Conservation (phyloP, 2,113 vertebrate genomes). For the Scophthalmus maximus region DNA sequence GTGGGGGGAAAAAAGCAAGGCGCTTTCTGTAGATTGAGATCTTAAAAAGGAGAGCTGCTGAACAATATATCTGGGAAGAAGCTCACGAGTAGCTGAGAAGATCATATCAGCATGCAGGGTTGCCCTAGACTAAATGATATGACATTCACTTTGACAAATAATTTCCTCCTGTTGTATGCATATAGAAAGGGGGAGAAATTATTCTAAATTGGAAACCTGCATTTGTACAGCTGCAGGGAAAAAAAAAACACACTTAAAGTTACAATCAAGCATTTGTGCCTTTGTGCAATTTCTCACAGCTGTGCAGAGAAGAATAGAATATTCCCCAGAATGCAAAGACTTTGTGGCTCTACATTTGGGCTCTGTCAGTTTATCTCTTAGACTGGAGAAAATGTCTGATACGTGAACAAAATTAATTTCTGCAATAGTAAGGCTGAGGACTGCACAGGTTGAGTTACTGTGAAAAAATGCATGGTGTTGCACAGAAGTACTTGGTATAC, state of each 20-base stretch:
- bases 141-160: constrained; percentile 84
- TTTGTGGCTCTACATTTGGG: background rate
- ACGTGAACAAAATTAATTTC: constrained; percentile 4
- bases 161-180: constrained; percentile 74
- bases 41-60: constrained; percentile 74
- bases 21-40: constrained; percentile 82
- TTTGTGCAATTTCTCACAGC: constrained; percentile 27
- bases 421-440: background rate
- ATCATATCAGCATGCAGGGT: constrained; percentile 74
- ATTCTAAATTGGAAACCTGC: constrained; percentile 58
- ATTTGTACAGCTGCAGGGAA: constrained; percentile 28
- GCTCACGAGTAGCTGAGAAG: constrained; percentile 69
- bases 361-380: constrained; percentile 44
- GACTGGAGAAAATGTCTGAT: constrained; percentile 16
- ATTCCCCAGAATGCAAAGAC: constrained; percentile 18
- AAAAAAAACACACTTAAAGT: background rate
- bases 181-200: constrained; percentile 45
- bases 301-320: constrained; percentile 21
- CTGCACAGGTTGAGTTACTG: constrained; percentile 2
- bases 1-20: background rate
- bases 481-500: too few species aligned
- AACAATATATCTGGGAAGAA: constrained; percentile 77
- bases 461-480: too few species aligned
- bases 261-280: constrained; percentile 32
- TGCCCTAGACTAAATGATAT: constrained; percentile 81